Evolutionary conservation across 2,888 invertebrate genomes (phyloP), one percentile per base, ranked within the genome.

Genomic region (Agrotis puta): DNA sequence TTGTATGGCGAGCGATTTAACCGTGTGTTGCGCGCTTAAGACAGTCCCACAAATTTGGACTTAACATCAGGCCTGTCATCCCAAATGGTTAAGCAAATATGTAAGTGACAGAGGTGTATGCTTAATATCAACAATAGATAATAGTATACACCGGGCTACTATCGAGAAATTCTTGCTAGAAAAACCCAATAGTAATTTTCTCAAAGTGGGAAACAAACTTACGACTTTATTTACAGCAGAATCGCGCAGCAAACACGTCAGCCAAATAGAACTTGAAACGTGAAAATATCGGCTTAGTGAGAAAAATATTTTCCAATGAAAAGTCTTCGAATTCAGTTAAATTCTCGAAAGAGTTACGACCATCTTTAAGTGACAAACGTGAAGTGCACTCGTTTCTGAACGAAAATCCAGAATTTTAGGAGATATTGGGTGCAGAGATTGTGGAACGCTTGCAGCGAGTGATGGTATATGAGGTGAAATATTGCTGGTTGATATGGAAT

Each of bases 311-410:
- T 69, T 16, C 27, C 27, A 27, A 70, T 22, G 20, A 48, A 48
- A 63, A 27, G 58, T 50, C 33, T 57, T 20, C 16, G 20, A 61
- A 80, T 57, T 80, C 64, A 57, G 65, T 64, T 48, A 48, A 53
- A 74, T 45, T 39, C 20, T 57, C 9, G 14, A 62, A 57, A 57
- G 62, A 64, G 57, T 47, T 70, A 39, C 39, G 54, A 61, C 22
- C 22, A 43, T 58, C 13, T 53, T 53, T 45, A 62, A 33, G 27
- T 61, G 65, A 65, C 75, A 64, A 64, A 74, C 14, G 56, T 22
- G 22, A 61, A n/a, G 24, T 59, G 79, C 65, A 65, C 33, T 74
- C 20, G 53, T 48, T 39, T 11, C 14, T 22, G 39, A 65, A 63
- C 33, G 9, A 50, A 57, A 75, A 54, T 58, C 22, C n/a, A 62